Evolutionary conservation across 2,797 vertebrate genomes (phyloP).

Genomic region (Meriones psammophilus): DNA sequence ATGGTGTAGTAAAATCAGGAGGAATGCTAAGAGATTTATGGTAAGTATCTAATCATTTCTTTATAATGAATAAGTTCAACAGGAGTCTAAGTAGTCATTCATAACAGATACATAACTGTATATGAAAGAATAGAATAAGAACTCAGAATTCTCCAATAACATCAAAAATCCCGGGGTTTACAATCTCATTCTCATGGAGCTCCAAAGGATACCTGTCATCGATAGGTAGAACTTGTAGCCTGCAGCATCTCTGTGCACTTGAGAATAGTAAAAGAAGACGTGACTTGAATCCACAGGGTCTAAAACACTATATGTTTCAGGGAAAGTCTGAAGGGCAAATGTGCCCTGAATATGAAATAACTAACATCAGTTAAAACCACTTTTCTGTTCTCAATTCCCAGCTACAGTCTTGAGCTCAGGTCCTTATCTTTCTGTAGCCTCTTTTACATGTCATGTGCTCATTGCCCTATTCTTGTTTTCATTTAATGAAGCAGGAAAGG

Average conservation of each 20-base stretch:
- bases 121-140: not conserved
- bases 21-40: not conserved
- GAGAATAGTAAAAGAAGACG: not conserved
- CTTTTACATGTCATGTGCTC: not conserved
- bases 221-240: not conserved
- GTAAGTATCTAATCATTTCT: not conserved
- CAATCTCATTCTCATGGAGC: not conserved
- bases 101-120: not conserved
- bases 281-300: not conserved
- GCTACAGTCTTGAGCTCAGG: not conserved
- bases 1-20: too few species aligned
- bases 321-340: conserved; percentile 42
- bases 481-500: conserved; percentile 36
- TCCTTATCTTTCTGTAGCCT: not conserved
- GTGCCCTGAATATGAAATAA: conserved; percentile 64
- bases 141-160: not conserved
- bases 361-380: not conserved
- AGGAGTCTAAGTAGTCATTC: not conserved
- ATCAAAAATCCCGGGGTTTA: not conserved
- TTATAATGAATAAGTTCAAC: not conserved
- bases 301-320: conserved; percentile 16
- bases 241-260: not conserved
- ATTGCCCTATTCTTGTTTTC: conserved; percentile 7
- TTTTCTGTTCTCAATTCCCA: conserved; percentile 37
- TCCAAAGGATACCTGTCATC: not conserved